Conservation (phyloP, 1,140 invertebrate genomes). For the Pseudomyrmex dendroicus region DNA sequence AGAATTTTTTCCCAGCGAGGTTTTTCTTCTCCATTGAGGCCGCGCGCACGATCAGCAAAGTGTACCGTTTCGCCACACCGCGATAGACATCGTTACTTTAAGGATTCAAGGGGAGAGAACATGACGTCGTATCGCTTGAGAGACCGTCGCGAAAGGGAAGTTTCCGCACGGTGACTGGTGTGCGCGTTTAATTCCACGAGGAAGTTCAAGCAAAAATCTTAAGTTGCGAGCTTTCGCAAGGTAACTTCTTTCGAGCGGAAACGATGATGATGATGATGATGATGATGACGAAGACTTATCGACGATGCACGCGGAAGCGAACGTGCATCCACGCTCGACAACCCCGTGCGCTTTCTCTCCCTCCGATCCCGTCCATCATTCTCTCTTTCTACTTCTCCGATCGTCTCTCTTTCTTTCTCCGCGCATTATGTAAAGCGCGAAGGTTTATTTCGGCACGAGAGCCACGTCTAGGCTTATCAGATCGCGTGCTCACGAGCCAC, state of each 20-base stretch:
- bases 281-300: slow-evolving; percentile 63
- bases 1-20: too few species aligned
- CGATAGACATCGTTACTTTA: slow-evolving; percentile 1
- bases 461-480: slow-evolving; percentile 80
- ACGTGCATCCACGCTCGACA: slow-evolving; percentile 57
- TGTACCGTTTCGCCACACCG: background rate
- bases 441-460: slow-evolving; percentile 83
- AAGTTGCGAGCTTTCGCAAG: slow-evolving; percentile 58
- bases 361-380: background rate
- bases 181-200: slow-evolving; percentile 45
- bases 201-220: slow-evolving; percentile 62
- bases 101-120: too few species aligned
- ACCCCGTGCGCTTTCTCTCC: background rate
- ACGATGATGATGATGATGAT: background rate
- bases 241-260: slow-evolving; percentile 18
- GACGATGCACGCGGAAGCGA: slow-evolving; percentile 68
- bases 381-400: slow-evolving; percentile 13
- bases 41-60: background rate
- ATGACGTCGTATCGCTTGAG: slow-evolving; percentile 24
- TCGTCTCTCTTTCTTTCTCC: slow-evolving; percentile 50
- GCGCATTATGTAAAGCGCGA: slow-evolving; percentile 83
- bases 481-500: slow-evolving; percentile 81
- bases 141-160: slow-evolving; percentile 28
- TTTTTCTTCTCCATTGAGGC: background rate
- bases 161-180: slow-evolving; percentile 27